Conservation (phyloP, 2,113 vertebrate species). For the Climacteris rufus region DNA sequence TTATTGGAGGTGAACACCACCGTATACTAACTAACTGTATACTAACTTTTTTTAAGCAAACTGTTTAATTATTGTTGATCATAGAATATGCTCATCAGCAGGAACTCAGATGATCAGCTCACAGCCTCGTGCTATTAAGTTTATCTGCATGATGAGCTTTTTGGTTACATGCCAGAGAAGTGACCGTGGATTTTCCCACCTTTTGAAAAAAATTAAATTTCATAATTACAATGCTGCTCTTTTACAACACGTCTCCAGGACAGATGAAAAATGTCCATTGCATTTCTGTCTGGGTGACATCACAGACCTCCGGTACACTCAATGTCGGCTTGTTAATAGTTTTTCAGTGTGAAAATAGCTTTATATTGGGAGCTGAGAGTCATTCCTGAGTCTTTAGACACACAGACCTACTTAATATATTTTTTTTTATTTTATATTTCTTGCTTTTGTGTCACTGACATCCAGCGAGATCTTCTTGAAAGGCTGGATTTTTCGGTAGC, state of each 20-base stretch:
- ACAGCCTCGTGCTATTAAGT: not conserved
- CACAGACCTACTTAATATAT: fast-evolving
- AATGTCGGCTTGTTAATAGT: not conserved
- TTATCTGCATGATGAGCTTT: not conserved
- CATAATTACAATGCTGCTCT: not conserved
- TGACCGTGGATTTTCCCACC: not conserved
- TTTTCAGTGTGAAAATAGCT: not conserved
- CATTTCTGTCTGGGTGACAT: not conserved
- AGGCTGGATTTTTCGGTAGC: not conserved
- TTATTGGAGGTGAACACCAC: conserved; percentile 53
- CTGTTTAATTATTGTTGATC: conserved; percentile 43
- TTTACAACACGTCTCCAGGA: not conserved
- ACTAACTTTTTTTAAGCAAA: not conserved
- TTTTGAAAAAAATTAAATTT: not conserved
- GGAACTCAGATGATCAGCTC: not conserved
- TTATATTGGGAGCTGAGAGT: not conserved
- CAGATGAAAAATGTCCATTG: not conserved
- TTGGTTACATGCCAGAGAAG: not conserved
- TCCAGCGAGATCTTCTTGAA: not conserved
- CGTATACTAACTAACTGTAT: conserved; percentile 19
- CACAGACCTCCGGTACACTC: not conserved
- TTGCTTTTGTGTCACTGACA: not conserved
- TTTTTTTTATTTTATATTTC: not conserved
- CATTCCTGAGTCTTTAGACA: not conserved
- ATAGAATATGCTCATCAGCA: not conserved